Percentiles rank a stretch among this genome's conserved stretches.
phyloP scores from a whole-genome alignment of 2,888 invertebrate species.

The Apamea anceps region DNA sequence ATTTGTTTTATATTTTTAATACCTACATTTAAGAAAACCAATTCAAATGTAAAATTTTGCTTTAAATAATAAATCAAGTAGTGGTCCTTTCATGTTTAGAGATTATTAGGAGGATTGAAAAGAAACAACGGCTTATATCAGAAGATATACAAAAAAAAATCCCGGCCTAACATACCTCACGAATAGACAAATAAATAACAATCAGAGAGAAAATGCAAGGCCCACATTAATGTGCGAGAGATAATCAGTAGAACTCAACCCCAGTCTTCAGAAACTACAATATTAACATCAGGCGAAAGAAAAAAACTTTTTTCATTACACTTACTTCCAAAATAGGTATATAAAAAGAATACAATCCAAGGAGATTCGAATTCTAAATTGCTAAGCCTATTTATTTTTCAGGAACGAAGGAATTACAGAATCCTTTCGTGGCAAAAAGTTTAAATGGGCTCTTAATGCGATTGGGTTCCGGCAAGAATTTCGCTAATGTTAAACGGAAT shows the following conservation, averaged over 20 bases:
- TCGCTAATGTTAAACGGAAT: conserved; percentile 87
- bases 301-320: conserved; percentile 69
- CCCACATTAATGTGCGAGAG: conserved; percentile 42
- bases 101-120: not conserved
- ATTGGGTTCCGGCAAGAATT: conserved; percentile 87
- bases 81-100: not conserved
- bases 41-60: not conserved
- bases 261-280: conserved; percentile 50
- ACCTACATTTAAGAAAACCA: too few species aligned
- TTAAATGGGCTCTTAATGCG: conserved; percentile 88
- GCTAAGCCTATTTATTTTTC: conserved; percentile 81
- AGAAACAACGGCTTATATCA: not conserved
- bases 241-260: conserved; percentile 48
- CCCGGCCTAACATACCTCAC: conserved; percentile 5
- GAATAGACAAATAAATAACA: conserved; percentile 31
- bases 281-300: conserved; percentile 46
- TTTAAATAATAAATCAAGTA: not conserved
- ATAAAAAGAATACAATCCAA: conserved; percentile 67
- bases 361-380: conserved; percentile 71
- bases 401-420: conserved; percentile 79
- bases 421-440: conserved; percentile 85
- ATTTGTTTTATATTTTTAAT: not conserved
- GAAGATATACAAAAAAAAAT: not conserved
- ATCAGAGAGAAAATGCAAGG: conserved; percentile 10
- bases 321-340: conserved; percentile 59